phyloP scores from a whole-genome alignment of 2,113 vertebrate species.

The Desmodus rotundus region DNA sequence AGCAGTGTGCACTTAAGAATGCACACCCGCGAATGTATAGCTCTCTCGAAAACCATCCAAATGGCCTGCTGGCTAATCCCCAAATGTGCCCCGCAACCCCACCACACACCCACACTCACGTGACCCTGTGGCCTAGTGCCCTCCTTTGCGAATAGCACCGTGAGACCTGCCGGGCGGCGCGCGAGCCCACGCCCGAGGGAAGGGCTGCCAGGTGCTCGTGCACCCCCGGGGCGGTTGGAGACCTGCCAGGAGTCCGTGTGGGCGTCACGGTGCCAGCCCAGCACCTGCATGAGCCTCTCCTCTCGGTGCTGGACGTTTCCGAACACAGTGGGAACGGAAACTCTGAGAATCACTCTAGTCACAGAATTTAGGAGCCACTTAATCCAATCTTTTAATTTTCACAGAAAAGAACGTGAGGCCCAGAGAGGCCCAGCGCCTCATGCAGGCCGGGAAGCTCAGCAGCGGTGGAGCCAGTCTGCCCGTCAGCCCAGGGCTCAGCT shows the following conservation, averaged over 20 bases:
- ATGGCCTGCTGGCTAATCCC: not conserved
- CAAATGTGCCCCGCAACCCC: not conserved
- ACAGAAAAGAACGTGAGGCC: not conserved
- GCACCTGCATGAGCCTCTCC: not conserved
- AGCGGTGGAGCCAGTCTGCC: no score
- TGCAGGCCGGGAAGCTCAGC: no score
- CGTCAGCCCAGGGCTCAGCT: no score
- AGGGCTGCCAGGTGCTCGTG: no score
- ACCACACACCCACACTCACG: not conserved
- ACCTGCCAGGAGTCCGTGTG: not conserved
- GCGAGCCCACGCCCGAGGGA: no score
- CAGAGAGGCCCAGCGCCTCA: not conserved
- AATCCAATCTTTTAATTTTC: not conserved
- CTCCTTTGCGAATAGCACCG: not conserved
- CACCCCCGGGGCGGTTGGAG: no score
- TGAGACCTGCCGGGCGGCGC: not conserved
- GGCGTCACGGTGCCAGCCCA: not conserved
- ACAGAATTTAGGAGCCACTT: not conserved
- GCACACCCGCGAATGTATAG: not conserved
- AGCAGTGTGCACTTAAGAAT: not conserved
- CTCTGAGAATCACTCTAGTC: not conserved
- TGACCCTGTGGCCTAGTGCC: not conserved
- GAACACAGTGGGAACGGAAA: not conserved
- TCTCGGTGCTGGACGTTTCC: not conserved
- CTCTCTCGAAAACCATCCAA: not conserved